A percentile compares a stretch with the other conserved stretches of the same genome.
phyloP scores from a whole-genome alignment of 1,140 invertebrate species.

The Anastatus disparis region DNA sequence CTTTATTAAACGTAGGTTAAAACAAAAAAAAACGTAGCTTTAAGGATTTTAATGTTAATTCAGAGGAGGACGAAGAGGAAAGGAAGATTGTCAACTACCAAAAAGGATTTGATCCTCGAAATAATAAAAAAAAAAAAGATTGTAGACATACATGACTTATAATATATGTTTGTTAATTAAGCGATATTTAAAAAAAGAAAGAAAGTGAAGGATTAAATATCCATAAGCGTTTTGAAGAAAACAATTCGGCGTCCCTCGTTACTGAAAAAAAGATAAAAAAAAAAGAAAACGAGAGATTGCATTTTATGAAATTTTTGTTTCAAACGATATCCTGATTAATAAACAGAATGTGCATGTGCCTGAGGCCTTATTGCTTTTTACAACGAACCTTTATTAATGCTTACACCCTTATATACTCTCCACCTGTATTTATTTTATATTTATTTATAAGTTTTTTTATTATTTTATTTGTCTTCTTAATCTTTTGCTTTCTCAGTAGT shows the following conservation, averaged over 20 bases:
- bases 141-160: background rate
- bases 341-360: constrained; percentile 69
- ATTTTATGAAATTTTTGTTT: constrained; percentile 61
- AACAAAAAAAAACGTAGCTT: constrained; percentile 45
- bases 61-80: background rate
- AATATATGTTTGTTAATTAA: constrained; percentile 34
- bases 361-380: constrained; percentile 64
- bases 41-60: constrained; percentile 36
- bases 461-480: background rate
- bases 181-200: too few species aligned
- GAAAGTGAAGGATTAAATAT: constrained; percentile 18
- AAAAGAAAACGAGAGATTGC: constrained; percentile 43
- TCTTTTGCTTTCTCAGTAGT: constrained; percentile 1
- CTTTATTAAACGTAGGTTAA: constrained; percentile 49
- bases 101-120: background rate
- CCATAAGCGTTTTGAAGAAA: constrained; percentile 41
- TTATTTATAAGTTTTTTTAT: background rate
- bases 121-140: background rate
- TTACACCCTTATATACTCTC: constrained; percentile 42
- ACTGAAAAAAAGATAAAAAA: constrained; percentile 45
- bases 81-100: background rate
- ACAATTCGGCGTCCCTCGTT: constrained; percentile 42
- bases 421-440: constrained; percentile 10
- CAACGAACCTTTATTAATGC: constrained; percentile 51
- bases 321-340: constrained; percentile 66